Evolutionary conservation across 2,797 vertebrate genomes (phyloP), one percentile per base, ranked within the genome.

Genomic region (Microhierax caerulescens): DNA sequence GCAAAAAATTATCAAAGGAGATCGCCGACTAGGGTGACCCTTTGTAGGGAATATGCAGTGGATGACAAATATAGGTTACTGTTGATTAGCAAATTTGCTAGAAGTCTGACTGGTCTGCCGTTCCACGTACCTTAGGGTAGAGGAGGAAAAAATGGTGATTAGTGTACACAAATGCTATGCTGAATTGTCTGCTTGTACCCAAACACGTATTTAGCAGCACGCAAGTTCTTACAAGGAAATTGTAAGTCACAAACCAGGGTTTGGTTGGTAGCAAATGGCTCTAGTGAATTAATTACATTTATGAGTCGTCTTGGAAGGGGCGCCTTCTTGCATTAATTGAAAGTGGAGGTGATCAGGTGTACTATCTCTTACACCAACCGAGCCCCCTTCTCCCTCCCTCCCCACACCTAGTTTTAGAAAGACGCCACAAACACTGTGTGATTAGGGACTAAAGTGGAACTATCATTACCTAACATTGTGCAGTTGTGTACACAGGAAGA

Each of bases 181-280:
- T 85, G 85, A 91, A 96, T 69, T 74, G 91, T 83, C 74, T 95
- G 80, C 84, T 92, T 90, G 78, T 79, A 82, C 85, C 84, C 64
- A 94, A 96, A 96, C 85, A 89, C 60, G 39, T 87, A 94, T 88
- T 95, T 91, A 96, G 89, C 96, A 93, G 79, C 93, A 88, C 13
- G 5, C 79, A 86, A 91, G 85, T 95, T 91, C 93, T 93, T 97
- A 94, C 91, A 80, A 96, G 85, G 73, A 93, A 93, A 51, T 89
- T 95, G 64, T 69, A 83, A 94, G 74, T 80, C 63, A 50, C 0
- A 1, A 94, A 88, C 57, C 63, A 91, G 82, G 70, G 76, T 91
- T 96, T 91, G 86, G 48, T 82, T 94, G 64, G 79, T 74, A 73
- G 91, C 75, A 94, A 94, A 83, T 63, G 89, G 61, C 61, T 85